A percentile compares a stretch with the other conserved stretches of the same genome.
Evolutionary conservation across 1,140 invertebrate species (phyloP).

Genomic region (Papilio polyxenes): DNA sequence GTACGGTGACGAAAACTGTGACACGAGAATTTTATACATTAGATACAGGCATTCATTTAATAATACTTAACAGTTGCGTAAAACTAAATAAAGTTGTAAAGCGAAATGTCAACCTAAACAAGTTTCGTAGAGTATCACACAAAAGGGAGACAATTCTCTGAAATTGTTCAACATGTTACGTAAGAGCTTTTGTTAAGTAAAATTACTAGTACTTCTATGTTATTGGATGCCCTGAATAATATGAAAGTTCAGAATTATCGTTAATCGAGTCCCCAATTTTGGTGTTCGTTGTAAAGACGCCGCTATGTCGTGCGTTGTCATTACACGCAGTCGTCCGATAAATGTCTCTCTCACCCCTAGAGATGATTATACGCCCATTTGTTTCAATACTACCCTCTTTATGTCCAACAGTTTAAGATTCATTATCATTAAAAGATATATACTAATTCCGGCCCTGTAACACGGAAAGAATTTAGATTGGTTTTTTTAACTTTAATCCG

Average conservation of each 20-base stretch:
- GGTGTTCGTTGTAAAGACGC: constrained; percentile 52
- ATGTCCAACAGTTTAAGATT: constrained; percentile 44
- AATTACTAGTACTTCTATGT: background rate
- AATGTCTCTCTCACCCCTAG: constrained; percentile 50
- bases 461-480: constrained; percentile 53
- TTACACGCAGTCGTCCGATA: constrained; percentile 58
- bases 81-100: background rate
- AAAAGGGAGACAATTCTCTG: background rate
- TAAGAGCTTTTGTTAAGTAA: background rate
- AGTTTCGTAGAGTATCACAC: background rate
- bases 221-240: constrained; percentile 29
- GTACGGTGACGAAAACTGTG: no score
- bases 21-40: no score
- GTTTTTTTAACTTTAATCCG: constrained; percentile 40
- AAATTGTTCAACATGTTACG: background rate
- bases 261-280: constrained; percentile 46
- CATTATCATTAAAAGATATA: constrained; percentile 34
- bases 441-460: constrained; percentile 40
- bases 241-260: constrained; percentile 34
- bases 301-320: constrained; percentile 60
- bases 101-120: background rate
- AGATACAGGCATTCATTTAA: no score
- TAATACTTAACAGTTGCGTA: background rate
- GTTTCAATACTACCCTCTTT: constrained; percentile 34
- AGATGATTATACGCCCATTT: constrained; percentile 45